A percentile compares a stretch with the other conserved stretches of the same genome.
Conservation (phyloP, 1,140 invertebrate genomes). For the Neuroterus valhalla region DNA sequence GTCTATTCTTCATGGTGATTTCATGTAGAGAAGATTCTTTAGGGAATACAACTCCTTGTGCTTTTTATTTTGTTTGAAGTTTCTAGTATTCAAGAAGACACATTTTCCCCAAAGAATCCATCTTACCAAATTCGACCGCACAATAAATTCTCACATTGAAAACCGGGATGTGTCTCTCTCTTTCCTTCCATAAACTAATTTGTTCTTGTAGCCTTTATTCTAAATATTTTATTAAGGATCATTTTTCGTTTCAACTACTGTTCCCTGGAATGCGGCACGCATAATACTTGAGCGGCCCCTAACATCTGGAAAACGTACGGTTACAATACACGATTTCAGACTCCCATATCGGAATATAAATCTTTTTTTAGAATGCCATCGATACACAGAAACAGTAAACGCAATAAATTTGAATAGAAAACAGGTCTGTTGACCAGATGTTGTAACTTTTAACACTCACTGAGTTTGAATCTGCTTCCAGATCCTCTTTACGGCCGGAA, state of each 20-base stretch:
- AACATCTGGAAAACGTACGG: no score
- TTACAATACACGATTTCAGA: not conserved
- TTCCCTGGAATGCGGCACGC: no score
- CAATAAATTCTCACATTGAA: no score
- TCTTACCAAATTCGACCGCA: no score
- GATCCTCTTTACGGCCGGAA: constrained; percentile 71
- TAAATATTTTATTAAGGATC: no score
- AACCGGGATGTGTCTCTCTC: no score
- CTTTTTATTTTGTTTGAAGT: not conserved
- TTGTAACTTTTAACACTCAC: constrained; percentile 64
- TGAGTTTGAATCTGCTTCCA: constrained; percentile 70
- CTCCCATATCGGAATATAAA: not conserved
- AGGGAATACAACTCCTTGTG: not conserved
- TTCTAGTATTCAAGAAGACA: not conserved
- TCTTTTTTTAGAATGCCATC: not conserved
- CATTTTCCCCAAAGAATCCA: not conserved
- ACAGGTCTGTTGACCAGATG: constrained; percentile 55
- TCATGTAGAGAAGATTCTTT: not conserved
- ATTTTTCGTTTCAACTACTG: no score
- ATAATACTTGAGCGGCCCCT: no score
- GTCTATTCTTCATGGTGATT: not conserved
- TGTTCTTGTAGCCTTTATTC: no score
- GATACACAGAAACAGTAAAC: constrained; percentile 40
- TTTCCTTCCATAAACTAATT: no score
- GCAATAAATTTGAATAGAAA: constrained; percentile 57